These are phyloP conservation scores for Atherinosoma microstoma DNA, from an alignment of 2,797 vertebrate species.

Conservation along the genomic window DNA sequence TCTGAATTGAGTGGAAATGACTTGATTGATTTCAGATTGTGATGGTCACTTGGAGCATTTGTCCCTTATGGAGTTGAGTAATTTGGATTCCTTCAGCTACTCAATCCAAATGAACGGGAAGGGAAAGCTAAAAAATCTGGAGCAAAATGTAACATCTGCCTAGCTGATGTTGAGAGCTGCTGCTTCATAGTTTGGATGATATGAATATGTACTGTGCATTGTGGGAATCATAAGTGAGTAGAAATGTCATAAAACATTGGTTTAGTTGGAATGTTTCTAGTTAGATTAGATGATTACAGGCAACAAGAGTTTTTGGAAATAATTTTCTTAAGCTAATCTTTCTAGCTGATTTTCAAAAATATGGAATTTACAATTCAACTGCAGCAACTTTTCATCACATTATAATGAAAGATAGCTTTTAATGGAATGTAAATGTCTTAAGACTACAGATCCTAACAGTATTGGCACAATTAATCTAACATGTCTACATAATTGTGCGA, in stretches of 20 bases:
- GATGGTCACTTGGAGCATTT: slow-evolving; percentile 73
- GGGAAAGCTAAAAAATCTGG: slow-evolving; percentile 47
- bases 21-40: slow-evolving; percentile 68
- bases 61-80: slow-evolving; percentile 55
- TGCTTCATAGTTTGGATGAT: slow-evolving; percentile 15
- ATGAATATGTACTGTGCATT: slow-evolving; percentile 2
- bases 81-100: slow-evolving; percentile 62
- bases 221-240: not conserved
- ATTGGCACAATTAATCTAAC: not conserved
- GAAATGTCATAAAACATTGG: not conserved
- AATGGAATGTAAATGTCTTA: not conserved
- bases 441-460: not conserved
- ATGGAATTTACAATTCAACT: not conserved
- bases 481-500: slow-evolving; percentile 2
- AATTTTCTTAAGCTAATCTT: not conserved
- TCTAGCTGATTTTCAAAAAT: not conserved
- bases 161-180: slow-evolving; percentile 29
- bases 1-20: slow-evolving; percentile 61
- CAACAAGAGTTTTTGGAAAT: not conserved
- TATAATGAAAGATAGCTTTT: not conserved
- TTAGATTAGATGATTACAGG: not conserved
- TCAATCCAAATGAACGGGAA: slow-evolving; percentile 65
- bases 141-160: slow-evolving; percentile 51
- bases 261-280: not conserved
- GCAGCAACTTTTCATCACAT: not conserved